Conservation (phyloP, 2,113 vertebrate species). For the Gasterosteus aculeatus region DNA sequence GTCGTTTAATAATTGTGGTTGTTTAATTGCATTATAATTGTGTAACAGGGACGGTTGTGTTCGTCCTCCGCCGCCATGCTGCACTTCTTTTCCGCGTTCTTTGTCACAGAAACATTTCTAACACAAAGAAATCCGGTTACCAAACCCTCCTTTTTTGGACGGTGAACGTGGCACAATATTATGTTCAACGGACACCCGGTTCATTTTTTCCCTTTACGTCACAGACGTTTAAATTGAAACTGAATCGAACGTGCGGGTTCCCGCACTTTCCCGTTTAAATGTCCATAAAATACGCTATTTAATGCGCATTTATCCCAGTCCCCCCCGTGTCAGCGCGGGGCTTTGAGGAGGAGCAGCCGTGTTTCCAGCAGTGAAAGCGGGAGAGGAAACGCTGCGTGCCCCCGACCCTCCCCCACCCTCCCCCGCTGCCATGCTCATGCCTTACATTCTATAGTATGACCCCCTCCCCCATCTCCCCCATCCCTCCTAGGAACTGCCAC, state of each 20-base stretch:
- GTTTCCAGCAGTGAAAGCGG: background rate
- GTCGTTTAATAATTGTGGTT: background rate
- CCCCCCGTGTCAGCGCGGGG: background rate
- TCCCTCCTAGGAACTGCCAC: constrained; percentile 70
- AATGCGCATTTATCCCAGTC: background rate
- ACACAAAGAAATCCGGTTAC: background rate
- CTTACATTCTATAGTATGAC: constrained; percentile 50
- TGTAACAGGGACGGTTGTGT: background rate
- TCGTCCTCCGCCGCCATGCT: background rate
- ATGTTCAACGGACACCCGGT: background rate
- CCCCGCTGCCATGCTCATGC: constrained; percentile 14
- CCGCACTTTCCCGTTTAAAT: background rate
- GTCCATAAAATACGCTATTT: background rate
- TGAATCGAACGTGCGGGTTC: background rate
- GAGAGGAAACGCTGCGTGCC: background rate
- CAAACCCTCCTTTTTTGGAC: background rate
- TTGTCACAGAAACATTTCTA: background rate
- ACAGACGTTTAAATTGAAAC: background rate
- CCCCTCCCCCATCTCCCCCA: constrained; percentile 27
- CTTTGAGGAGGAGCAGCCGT: background rate
- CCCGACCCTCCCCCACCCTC: background rate
- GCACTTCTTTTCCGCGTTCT: background rate
- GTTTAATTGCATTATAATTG: background rate
- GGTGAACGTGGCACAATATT: background rate
- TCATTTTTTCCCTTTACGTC: background rate